Base-by-base conservation (phyloP, 53 echinoderm and acorn worm species). In the Echinarachnius parma region DNA sequence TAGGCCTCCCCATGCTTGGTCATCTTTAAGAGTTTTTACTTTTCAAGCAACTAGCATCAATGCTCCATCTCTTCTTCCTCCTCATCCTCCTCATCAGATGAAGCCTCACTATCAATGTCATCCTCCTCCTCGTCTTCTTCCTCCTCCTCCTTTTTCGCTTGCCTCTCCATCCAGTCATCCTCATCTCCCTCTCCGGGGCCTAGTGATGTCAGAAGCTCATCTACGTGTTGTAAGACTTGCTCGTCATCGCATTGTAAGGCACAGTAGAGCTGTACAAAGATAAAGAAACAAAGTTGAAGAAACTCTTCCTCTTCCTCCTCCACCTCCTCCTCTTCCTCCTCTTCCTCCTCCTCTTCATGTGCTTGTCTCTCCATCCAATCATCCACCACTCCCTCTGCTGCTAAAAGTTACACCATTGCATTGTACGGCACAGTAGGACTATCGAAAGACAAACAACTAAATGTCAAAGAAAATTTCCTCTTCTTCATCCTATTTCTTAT, bases 141-240 rank as follows among this genome's bases (percentile, higher is more conserved):
- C 49, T 79, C 85, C 7, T 82, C 88, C 4, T 78, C 78, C 26
- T 83, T 66, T 61, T 60, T 74, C 18, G 26, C 71, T 18, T 74
- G 36, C 21, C 75, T 86, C 63, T 80, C 53, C 39, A 81, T 66
- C 94, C 94, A 90, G 28, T 81, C 87, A 1, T 95, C 96, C 9
- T 84, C 79, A 22, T 84, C 84, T 3, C 91, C 96, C 23, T 95
- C 96, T 4, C 91, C 90, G 0, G 96, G 96, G 9, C 96, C 96
- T 9, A 95, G 36, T 31, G 57, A 14, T 10, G 81, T 21, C 0
- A 95, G 66, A 10, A 95, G 87, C 53, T 95, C 91, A 37, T 81
- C 79, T 19, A 74, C 82, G 64, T 95, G 96, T 9, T 76, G 45
- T 27, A 91, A 61, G n/a, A 95, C 81, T 4, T 80, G 66, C 11